These are phyloP conservation scores for Spea hammondii DNA, from an alignment of 2,797 vertebrate genomes.

Conservation along the genomic window DNA sequence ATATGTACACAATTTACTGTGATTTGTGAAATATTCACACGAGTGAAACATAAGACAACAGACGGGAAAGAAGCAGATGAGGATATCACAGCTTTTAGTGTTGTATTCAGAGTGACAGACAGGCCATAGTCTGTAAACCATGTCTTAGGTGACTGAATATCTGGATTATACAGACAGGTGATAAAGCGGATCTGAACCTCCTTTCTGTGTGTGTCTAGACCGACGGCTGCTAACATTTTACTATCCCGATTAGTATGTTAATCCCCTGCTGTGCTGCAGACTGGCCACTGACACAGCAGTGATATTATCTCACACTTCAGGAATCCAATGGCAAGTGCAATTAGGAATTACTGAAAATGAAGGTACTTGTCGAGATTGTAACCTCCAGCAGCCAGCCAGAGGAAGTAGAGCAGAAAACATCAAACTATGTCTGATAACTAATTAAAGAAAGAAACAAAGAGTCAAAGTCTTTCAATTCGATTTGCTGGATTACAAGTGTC, in stretches of 20 bases:
- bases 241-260: conserved; percentile 4
- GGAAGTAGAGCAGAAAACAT: conserved; percentile 31
- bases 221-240: conserved; percentile 11
- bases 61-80: too few species aligned
- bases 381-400: conserved; percentile 22
- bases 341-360: conserved; percentile 21
- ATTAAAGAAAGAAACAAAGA: conserved; percentile 20
- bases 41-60: too few species aligned
- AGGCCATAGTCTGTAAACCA: not conserved
- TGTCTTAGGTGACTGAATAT: not conserved
- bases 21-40: too few species aligned
- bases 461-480: conserved; percentile 3
- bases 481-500: not conserved
- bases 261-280: conserved; percentile 6
- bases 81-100: too few species aligned
- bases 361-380: conserved; percentile 21
- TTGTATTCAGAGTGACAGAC: not conserved
- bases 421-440: conserved; percentile 31
- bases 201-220: not conserved
- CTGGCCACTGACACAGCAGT: conserved; percentile 15
- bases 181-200: conserved; percentile 5
- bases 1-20: too few species aligned
- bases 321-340: conserved; percentile 21
- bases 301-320: conserved; percentile 36
- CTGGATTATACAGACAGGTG: not conserved